Evolutionary conservation across 2,113 vertebrate genomes (phyloP).

Genomic region (Hemicordylus capensis): DNA sequence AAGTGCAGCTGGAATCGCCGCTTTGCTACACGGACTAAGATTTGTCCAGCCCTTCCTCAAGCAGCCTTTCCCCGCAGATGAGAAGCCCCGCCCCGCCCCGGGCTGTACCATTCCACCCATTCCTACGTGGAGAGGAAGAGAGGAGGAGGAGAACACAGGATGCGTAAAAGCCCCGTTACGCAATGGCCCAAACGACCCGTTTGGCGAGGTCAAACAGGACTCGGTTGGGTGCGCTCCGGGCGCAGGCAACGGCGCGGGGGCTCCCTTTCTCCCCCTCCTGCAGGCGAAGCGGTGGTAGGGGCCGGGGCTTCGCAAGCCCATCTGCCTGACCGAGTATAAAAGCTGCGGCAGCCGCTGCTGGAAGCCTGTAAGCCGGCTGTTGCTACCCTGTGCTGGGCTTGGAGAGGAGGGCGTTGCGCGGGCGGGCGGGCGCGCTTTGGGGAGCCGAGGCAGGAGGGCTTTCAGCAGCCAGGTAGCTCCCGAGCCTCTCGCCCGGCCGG

Average conservation of each 20-base stretch:
- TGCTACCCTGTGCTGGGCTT: not conserved
- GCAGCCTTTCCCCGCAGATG: too few relatives aligned
- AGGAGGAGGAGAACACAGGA: not conserved
- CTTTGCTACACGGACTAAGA: too few relatives aligned
- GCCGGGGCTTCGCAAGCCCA: constrained; percentile 16
- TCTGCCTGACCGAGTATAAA: constrained; percentile 67
- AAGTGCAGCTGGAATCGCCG: too few relatives aligned
- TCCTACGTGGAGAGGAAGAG: constrained; percentile 36
- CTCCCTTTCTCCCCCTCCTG: not conserved
- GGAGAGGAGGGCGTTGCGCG: not conserved
- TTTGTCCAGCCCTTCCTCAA: too few relatives aligned
- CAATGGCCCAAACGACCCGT: not conserved
- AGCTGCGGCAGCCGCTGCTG: constrained; percentile 39
- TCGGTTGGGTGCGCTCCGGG: not conserved
- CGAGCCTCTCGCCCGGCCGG: not conserved
- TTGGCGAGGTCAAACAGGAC: not conserved
- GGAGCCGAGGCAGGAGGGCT: not conserved
- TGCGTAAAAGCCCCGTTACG: not conserved
- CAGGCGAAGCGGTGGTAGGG: constrained; percentile 57
- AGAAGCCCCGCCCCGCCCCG: not conserved
- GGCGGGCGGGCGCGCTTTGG: not conserved
- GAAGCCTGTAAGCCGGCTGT: not conserved
- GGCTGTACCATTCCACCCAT: constrained; percentile 48
- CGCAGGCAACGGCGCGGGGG: not conserved
- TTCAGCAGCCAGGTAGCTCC: too few relatives aligned